Conservation (phyloP, 2,113 vertebrate genomes). For the Aspidoscelis tigris region DNA sequence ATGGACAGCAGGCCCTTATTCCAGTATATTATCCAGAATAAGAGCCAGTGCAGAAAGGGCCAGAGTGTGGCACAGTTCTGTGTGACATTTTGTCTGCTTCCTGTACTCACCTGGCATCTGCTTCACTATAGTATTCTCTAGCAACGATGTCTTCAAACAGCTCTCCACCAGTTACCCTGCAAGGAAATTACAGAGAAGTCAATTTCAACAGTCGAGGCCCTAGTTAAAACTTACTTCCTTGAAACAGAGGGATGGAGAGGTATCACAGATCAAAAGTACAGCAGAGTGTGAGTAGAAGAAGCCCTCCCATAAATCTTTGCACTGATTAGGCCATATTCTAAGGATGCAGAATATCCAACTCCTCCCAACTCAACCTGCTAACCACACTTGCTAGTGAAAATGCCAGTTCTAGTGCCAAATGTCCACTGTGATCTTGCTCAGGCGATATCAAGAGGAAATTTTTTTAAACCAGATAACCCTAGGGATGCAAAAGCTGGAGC, state of each 20-base stretch:
- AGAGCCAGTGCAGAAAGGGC: too few species aligned
- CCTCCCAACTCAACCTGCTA: background rate
- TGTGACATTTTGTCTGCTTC: accelerated
- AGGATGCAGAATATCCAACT: background rate
- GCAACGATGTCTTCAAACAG: conserved; percentile 86
- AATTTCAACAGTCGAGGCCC: accelerated
- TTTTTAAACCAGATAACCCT: background rate
- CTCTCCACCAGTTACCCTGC: conserved; percentile 81
- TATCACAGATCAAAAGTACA: background rate
- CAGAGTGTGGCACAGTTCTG: background rate
- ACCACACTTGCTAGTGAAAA: background rate
- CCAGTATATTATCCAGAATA: too few species aligned
- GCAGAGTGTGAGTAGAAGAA: background rate
- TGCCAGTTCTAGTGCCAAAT: background rate
- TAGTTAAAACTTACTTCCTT: background rate
- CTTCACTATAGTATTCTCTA: conserved; percentile 85
- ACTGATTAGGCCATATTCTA: background rate
- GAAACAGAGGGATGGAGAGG: too few species aligned
- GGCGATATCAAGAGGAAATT: background rate
- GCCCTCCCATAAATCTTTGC: background rate
- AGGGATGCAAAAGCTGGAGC: background rate
- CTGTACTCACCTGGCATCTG: conserved; percentile 80
- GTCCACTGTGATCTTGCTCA: background rate
- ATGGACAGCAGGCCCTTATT: too few species aligned
- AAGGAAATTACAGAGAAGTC: conserved; percentile 1